Conservation (phyloP, 2,888 invertebrate genomes). For the Ichneumon xanthorius region DNA sequence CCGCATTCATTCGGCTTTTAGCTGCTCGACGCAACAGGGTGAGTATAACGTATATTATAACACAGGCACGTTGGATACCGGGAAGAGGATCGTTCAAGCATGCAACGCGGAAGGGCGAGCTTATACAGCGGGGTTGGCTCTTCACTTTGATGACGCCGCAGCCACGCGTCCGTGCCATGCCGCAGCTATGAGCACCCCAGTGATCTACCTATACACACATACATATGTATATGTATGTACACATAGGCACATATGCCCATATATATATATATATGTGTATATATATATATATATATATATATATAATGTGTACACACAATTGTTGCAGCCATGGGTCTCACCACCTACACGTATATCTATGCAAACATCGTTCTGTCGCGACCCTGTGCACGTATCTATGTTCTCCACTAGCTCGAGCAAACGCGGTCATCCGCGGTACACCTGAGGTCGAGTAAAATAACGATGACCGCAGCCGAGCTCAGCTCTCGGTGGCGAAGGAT, state of each 20-base stretch:
- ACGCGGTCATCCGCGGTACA: conserved; percentile 43
- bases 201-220: neutral
- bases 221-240: neutral
- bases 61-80: conserved; percentile 10
- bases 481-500: neutral
- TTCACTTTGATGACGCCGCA: conserved; percentile 53
- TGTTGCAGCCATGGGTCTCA: conserved; percentile 1
- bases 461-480: conserved; percentile 30
- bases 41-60: conserved; percentile 12
- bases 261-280: neutral
- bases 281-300: neutral
- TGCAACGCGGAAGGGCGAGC: conserved; percentile 45
- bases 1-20: conserved; percentile 11
- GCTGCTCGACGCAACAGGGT: conserved; percentile 4
- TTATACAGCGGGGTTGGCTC: conserved; percentile 51
- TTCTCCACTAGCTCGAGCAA: conserved; percentile 29
- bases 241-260: neutral
- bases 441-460: conserved; percentile 50
- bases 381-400: conserved; percentile 9
- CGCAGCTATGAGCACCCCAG: neutral
- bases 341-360: neutral
- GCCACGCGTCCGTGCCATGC: conserved; percentile 22
- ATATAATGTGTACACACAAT: neutral
- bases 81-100: conserved; percentile 55
- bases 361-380: neutral